Percentiles rank a stretch among this genome's conserved stretches.
These are phyloP conservation scores for Aproaerema taeniolella DNA, from an alignment of 2,888 invertebrate species.

Conservation along the genomic window DNA sequence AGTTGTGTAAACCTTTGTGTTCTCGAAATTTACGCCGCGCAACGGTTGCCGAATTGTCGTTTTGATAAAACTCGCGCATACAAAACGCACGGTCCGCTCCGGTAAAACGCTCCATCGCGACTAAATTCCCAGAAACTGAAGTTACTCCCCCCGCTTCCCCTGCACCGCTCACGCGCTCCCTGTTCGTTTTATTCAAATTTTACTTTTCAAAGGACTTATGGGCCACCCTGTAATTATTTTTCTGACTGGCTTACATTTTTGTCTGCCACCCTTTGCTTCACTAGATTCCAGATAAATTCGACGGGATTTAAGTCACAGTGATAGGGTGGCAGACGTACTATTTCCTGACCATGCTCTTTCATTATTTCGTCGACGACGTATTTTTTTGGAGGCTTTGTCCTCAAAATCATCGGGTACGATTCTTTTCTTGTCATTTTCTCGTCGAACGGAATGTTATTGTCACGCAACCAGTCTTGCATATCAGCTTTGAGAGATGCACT, in stretches of 20 bases:
- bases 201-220: too few species aligned
- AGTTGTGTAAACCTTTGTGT: too few species aligned
- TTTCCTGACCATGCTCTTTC: conserved; percentile 5
- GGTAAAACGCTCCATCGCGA: too few species aligned
- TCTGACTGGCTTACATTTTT: conserved; percentile 26
- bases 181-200: too few species aligned
- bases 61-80: too few species aligned
- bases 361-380: conserved; percentile 20
- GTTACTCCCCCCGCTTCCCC: too few species aligned
- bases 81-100: too few species aligned
- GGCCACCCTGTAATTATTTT: background rate
- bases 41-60: too few species aligned
- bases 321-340: conserved; percentile 1
- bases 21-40: too few species aligned
- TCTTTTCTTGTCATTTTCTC: conserved; percentile 20
- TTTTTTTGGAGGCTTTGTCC: conserved; percentile 18
- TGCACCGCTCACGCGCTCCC: too few species aligned
- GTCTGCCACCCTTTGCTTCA: conserved; percentile 27
- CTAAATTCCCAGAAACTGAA: too few species aligned
- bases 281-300: conserved; percentile 25
- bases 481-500: conserved; percentile 10
- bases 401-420: conserved; percentile 12
- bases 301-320: conserved; percentile 1
- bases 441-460: conserved; percentile 18
- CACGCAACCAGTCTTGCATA: conserved; percentile 22